These are phyloP conservation scores for Discoglossus pictus DNA, from an alignment of 2,797 vertebrate genomes.

Conservation along the genomic window DNA sequence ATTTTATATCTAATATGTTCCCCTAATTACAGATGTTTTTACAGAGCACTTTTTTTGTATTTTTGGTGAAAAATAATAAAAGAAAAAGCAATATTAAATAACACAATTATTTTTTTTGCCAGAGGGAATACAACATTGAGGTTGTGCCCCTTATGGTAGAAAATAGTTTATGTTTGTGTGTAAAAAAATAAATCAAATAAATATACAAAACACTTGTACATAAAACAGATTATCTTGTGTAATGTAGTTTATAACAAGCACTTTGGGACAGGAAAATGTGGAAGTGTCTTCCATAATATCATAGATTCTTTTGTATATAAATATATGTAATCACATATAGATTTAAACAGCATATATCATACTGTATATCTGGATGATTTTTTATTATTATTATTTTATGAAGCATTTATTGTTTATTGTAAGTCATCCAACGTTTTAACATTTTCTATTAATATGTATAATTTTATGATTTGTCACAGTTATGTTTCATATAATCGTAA, in stretches of 20 bases:
- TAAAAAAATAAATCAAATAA: conserved; percentile 7
- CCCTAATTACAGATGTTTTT: conserved; percentile 27
- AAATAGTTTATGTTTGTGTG: conserved; percentile 34
- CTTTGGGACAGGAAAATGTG: conserved; percentile 62
- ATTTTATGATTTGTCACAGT: conserved; percentile 71
- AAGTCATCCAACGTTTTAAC: conserved; percentile 62
- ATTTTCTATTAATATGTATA: conserved; percentile 69
- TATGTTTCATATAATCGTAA: conserved; percentile 75
- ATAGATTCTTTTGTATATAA: conserved; percentile 63
- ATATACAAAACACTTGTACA: conserved; percentile 58
- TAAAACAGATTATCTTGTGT: conserved; percentile 66
- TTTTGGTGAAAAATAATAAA: conserved; percentile 23
- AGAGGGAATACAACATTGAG: conserved; percentile 5
- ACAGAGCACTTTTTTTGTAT: conserved; percentile 47
- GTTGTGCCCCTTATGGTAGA: conserved; percentile 11
- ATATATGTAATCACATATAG: conserved; percentile 65
- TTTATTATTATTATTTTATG: conserved; percentile 59
- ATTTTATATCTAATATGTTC: conserved; percentile 15
- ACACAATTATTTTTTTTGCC: conserved; percentile 5
- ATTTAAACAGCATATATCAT: conserved; percentile 63
- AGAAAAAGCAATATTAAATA: conserved; percentile 26
- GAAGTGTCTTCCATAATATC: conserved; percentile 68
- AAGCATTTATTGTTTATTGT: conserved; percentile 62
- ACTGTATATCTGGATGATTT: conserved; percentile 63
- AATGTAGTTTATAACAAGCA: conserved; percentile 72